Evolutionary conservation across 64 coral and sea anemone species (phyloP).

Genomic region (Stylophora pistillata): DNA sequence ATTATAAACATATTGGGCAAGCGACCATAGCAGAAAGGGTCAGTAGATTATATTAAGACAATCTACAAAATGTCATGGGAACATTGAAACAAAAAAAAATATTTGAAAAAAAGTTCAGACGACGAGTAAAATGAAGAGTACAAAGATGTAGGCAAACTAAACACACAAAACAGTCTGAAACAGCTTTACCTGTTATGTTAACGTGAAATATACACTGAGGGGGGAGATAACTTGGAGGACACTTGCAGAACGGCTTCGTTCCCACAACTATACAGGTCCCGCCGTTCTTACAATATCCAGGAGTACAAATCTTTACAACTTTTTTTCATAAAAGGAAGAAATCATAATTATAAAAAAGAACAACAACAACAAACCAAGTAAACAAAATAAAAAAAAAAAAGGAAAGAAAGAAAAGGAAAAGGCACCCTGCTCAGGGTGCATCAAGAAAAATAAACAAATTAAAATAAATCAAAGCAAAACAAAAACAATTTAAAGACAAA

Average conservation of each 20-base stretch:
- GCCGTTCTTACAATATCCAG: slow-evolving; percentile 39
- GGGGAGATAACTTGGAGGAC: slow-evolving; percentile 3
- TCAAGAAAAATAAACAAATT: not conserved
- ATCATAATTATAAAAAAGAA: not conserved
- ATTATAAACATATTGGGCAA: too few relatives aligned
- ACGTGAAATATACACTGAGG: not conserved
- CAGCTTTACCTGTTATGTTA: not conserved
- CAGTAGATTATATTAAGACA: too few relatives aligned
- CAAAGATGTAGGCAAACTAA: not conserved
- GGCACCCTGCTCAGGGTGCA: too few relatives aligned
- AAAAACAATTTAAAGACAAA: too few relatives aligned
- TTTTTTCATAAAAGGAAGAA: not conserved
- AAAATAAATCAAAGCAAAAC: too few relatives aligned
- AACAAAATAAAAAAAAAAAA: not conserved
- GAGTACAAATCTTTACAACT: slow-evolving; percentile 4
- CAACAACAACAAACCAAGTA: too few relatives aligned
- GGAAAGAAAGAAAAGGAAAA: not conserved
- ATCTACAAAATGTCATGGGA: too few relatives aligned
- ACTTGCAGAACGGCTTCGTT: slow-evolving; percentile 32
- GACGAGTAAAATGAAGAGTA: too few relatives aligned
- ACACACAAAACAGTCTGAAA: not conserved
- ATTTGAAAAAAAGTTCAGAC: too few relatives aligned
- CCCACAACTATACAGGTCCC: slow-evolving; percentile 41
- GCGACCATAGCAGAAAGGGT: too few relatives aligned
- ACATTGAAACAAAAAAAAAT: too few relatives aligned